phyloP scores from a whole-genome alignment of 2,888 invertebrate species.

The Boloria selene region DNA sequence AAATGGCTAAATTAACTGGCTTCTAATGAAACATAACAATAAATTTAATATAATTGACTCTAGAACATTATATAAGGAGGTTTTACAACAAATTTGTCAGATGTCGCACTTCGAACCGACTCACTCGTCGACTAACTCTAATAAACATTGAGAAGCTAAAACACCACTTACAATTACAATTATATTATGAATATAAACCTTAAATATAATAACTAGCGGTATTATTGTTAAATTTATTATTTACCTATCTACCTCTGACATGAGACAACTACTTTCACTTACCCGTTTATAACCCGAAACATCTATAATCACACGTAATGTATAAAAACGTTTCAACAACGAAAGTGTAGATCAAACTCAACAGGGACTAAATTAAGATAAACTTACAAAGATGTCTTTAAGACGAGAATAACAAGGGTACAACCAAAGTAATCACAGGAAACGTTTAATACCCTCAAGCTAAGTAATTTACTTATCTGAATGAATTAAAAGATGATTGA shows the following conservation, averaged over 20 bases:
- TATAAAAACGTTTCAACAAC: conserved; percentile 37
- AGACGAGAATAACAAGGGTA: conserved; percentile 48
- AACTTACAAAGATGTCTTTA: conserved; percentile 47
- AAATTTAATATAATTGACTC: conserved; percentile 28
- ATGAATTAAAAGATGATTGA: conserved; percentile 28
- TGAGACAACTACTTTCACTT: conserved; percentile 61
- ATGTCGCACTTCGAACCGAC: conserved; percentile 73
- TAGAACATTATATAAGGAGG: conserved; percentile 18
- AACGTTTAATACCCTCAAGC: conserved; percentile 43
- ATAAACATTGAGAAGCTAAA: conserved; percentile 81
- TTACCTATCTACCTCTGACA: conserved; percentile 74
- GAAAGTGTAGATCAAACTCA: conserved; percentile 43
- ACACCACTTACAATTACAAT: conserved; percentile 60
- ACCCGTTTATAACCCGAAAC: conserved; percentile 79
- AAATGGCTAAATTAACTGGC: background rate
- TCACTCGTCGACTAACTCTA: conserved; percentile 82
- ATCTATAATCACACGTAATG: conserved; percentile 48
- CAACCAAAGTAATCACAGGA: conserved; percentile 62
- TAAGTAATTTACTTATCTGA: conserved; percentile 25
- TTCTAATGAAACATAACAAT: background rate
- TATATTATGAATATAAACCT: conserved; percentile 61
- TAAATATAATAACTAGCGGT: conserved; percentile 69
- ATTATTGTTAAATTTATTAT: conserved; percentile 72
- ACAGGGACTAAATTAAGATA: conserved; percentile 44
- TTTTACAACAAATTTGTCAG: conserved; percentile 71